Base-by-base conservation (phyloP, 1,140 invertebrate species). In the Drosophila navojoa region DNA sequence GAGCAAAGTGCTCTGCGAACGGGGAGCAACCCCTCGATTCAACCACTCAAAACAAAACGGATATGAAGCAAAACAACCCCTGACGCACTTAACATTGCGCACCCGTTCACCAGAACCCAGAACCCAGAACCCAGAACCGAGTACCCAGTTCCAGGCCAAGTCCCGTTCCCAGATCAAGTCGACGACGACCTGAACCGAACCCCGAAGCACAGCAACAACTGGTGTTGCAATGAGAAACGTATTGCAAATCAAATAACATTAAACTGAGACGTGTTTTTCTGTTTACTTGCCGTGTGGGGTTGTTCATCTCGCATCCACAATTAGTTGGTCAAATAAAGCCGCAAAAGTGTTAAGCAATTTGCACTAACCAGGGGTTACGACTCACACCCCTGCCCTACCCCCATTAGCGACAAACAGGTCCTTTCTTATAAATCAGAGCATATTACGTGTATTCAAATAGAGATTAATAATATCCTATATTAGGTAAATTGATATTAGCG, bases 161-260 rank as follows among this genome's bases (percentile, higher is more conserved):
- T 60, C 44, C 19, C 69, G 53, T 38, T 45, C 19, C 58, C 9
- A 15, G 52, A 19, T 11, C 44, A 32, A 7, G n/a, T 19, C 22
- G 9, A 4, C 29, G 7, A 22, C 19, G 47, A 35, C 27, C 5
- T 29, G 27, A 29, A 32, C 49, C 27, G 44, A 47, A 9, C 40
- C 49, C 38, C 52, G 27, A 53, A 55, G 32, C 57, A 63, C 52
- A 55, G 40, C 15, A 54, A 44, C 53, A 40, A 73, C 81, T 84
- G 81, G 72, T 74, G 81, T 77, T 75, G 81, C 82, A 86, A 86
- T 87, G 79, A 73, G 67, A 87, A 87, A 87, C 84, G 82, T 87
- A 87, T 87, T 87, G 84, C 84, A 87, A 89, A 87, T 87, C 82
- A 87, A 87, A 87, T 89, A 87, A 82, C 87, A 87, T 87, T 86